phyloP scores from a whole-genome alignment of 1,140 invertebrate species.

The Pemphigus obesinymphae region DNA sequence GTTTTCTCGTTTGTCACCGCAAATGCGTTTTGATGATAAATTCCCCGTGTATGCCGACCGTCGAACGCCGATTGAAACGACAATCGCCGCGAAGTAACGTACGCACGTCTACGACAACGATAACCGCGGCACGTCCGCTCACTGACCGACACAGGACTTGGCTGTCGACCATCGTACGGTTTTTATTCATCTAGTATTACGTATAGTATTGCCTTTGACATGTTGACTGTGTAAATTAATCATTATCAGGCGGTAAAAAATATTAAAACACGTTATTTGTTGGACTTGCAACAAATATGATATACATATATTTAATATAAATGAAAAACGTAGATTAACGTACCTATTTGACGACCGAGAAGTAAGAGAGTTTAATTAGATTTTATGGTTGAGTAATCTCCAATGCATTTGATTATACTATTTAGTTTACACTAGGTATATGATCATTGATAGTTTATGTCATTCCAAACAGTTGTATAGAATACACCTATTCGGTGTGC shows the following conservation, averaged over 20 bases:
- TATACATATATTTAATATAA: too few species aligned
- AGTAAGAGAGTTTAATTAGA: too few species aligned
- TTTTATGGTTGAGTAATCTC: too few species aligned
- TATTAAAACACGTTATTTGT: slow-evolving; percentile 20
- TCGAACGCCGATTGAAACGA: too few species aligned
- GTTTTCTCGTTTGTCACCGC: slow-evolving; percentile 22
- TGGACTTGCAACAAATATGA: too few species aligned
- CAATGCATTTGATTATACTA: too few species aligned
- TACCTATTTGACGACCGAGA: too few species aligned
- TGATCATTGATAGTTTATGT: too few species aligned
- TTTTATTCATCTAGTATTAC: background rate
- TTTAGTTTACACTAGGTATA: too few species aligned
- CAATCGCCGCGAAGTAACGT: background rate
- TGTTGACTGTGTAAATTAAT: background rate
- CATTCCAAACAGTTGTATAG: background rate
- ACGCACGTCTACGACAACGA: background rate
- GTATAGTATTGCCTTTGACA: background rate
- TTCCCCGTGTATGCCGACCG: background rate
- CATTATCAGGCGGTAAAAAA: slow-evolving; percentile 14
- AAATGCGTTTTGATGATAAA: background rate
- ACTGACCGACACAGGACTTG: background rate
- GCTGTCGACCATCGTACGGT: background rate
- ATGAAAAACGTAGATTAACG: too few species aligned
- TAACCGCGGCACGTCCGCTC: background rate
- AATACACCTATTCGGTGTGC: too few species aligned